Conservation (phyloP, 2,113 vertebrate species). For the Hemicordylus capensis region DNA sequence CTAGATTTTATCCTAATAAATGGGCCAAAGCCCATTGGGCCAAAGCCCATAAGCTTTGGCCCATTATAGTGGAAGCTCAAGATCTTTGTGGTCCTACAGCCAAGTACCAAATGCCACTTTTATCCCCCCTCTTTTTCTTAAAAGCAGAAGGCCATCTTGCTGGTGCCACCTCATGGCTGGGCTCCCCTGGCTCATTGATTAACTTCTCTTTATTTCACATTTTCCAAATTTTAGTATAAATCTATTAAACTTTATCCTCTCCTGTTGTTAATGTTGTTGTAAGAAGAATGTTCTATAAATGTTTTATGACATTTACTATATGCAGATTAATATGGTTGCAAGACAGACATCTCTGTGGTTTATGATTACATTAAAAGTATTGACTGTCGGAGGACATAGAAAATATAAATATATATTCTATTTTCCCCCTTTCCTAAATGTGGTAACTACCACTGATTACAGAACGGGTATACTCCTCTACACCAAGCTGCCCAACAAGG, state of each 20-base stretch:
- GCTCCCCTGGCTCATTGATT: neutral
- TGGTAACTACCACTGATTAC: accelerated
- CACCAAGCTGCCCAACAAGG: slow-evolving; percentile 98
- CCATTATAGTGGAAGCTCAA: no score
- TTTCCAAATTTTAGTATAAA: neutral
- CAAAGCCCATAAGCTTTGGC: no score
- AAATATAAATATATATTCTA: slow-evolving; percentile 29
- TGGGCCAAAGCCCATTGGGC: no score
- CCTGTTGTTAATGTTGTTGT: neutral
- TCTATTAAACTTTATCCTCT: neutral
- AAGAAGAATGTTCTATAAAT: neutral
- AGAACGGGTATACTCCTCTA: slow-evolving; percentile 96
- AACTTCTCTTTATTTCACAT: neutral
- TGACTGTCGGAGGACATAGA: slow-evolving; percentile 1
- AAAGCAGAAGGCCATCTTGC: no score
- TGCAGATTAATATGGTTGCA: neutral
- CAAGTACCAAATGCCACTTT: no score
- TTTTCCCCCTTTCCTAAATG: slow-evolving; percentile 35
- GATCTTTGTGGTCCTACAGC: no score
- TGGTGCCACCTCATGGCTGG: no score
- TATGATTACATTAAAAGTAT: slow-evolving; percentile 4
- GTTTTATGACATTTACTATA: neutral
- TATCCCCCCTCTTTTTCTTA: neutral
- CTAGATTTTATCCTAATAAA: neutral
- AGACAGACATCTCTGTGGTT: neutral